Evolutionary conservation across 2,888 invertebrate species (phyloP).

Genomic region (Tetranychus truncatus): DNA sequence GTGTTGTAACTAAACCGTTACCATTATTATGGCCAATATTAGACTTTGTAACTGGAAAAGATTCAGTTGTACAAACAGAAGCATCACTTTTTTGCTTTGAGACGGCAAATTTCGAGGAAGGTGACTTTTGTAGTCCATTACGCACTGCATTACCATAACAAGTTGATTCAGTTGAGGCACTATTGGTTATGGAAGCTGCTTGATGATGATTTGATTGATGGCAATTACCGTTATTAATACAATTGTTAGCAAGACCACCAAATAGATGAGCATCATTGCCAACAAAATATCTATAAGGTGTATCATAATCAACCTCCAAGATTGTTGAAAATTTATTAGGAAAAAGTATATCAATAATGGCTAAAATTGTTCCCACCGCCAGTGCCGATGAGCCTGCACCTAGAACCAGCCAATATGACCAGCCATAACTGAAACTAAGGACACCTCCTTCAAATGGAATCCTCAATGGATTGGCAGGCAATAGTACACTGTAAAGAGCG

Average conservation of each 20-base stretch:
- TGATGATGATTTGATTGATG: background rate
- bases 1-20: background rate
- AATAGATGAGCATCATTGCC: slow-evolving; percentile 24
- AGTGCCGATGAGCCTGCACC: slow-evolving; percentile 63
- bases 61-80: background rate
- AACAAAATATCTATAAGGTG: slow-evolving; percentile 45
- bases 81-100: slow-evolving; percentile 12
- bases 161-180: slow-evolving; percentile 7
- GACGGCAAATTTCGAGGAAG: background rate
- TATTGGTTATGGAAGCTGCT: background rate
- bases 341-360: slow-evolving; percentile 65
- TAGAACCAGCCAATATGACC: slow-evolving; percentile 86
- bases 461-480: slow-evolving; percentile 50
- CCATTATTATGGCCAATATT: background rate
- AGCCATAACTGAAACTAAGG: slow-evolving; percentile 66
- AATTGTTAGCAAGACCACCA: slow-evolving; percentile 7
- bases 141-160: background rate
- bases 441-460: slow-evolving; percentile 62
- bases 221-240: background rate
- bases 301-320: slow-evolving; percentile 76
- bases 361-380: slow-evolving; percentile 45
- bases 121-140: background rate
- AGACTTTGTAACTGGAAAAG: slow-evolving; percentile 3
- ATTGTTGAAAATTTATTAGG: slow-evolving; percentile 81
- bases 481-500: slow-evolving; percentile 48